Base-by-base conservation (phyloP, 2,113 vertebrate genomes). In the Phainopepla nitens region DNA sequence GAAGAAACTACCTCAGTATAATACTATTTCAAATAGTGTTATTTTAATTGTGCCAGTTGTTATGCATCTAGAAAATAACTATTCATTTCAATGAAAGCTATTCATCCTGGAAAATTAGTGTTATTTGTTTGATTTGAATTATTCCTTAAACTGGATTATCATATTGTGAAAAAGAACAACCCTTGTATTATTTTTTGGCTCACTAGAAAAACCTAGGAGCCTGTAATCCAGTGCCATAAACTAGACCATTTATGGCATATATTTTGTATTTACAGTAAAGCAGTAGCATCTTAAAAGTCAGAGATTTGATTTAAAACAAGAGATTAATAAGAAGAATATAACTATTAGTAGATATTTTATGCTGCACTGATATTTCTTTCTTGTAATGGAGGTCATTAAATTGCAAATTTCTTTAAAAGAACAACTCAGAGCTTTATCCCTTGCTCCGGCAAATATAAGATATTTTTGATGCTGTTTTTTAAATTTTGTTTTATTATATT, bases 221-320 rank as follows among this genome's bases (percentile, higher is more conserved):
- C 33, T 78, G 27, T 66, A 83, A 87, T 18, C 21, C 42, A 61
- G 51, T 69, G 25, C 8, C 42, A 69, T 47, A 53, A 60, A 5
- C 24, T 65, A 88, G 39, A 85, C 72, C 1, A 41, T 54, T 62
- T 93, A 78, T 90, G 70, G 20, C 20, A 31, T 51, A 27, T 45
- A 33, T 83, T 90, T 97, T 93, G 50, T 78, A 89, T 85, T 92
- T n/a, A 66, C 25, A 65, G 16, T 79, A 92, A 96, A 90, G 33
- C 15, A 41, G 5, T 83, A 75, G 4, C 83, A 68, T 95, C 44
- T 73, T 95, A 29, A 51, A 90, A 90, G 44, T 82, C 25, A 76
- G 56, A 69, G 28, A 75, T 81, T 89, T 93, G 54, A 91, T 95
- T 81, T 86, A 82, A 96, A 83, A 72, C 24, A 93, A 90, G 29